Percentiles rank a stretch among this genome's conserved stretches.
phyloP scores from a whole-genome alignment of 30 jellyfish, hydroid and myxozoan genomes.

The Rhopilema esculentum region DNA sequence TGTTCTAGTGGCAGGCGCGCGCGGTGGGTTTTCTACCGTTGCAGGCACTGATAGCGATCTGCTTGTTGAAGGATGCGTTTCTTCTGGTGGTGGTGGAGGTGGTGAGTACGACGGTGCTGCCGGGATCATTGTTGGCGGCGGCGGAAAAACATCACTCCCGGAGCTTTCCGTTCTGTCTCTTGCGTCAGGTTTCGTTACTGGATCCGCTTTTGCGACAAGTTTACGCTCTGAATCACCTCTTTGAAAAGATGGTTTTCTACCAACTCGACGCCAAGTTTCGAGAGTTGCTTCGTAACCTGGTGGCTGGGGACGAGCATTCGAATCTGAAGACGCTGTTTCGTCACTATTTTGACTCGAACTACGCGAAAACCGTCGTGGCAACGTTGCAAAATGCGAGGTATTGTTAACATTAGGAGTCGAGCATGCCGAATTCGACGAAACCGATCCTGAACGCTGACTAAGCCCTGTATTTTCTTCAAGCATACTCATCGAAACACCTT shows the following conservation, averaged over 20 bases:
- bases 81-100: constrained; percentile 72
- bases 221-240: constrained; percentile 43
- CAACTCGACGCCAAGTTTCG: constrained; percentile 81
- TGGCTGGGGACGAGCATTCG: constrained; percentile 68
- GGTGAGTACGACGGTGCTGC: constrained; percentile 79
- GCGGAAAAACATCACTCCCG: constrained; percentile 14
- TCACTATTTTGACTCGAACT: constrained; percentile 45
- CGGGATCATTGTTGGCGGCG: constrained; percentile 45
- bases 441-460: constrained; percentile 13
- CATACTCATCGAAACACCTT: constrained; percentile 41
- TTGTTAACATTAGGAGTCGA: neutral
- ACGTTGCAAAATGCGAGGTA: constrained; percentile 27
- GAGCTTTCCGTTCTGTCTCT: constrained; percentile 17
- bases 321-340: constrained; percentile 27
- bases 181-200: neutral
- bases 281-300: constrained; percentile 87
- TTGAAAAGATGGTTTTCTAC: constrained; percentile 56
- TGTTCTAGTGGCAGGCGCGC: neutral
- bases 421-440: constrained; percentile 39
- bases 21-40: constrained; percentile 18
- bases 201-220: constrained; percentile 29
- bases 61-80: constrained; percentile 31
- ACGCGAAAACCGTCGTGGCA: constrained; percentile 65
- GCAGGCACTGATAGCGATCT: constrained; percentile 70
- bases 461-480: constrained; percentile 53